These are phyloP conservation scores for Thecophora atra DNA, from an alignment of 2,888 invertebrate genomes.

Conservation along the genomic window DNA sequence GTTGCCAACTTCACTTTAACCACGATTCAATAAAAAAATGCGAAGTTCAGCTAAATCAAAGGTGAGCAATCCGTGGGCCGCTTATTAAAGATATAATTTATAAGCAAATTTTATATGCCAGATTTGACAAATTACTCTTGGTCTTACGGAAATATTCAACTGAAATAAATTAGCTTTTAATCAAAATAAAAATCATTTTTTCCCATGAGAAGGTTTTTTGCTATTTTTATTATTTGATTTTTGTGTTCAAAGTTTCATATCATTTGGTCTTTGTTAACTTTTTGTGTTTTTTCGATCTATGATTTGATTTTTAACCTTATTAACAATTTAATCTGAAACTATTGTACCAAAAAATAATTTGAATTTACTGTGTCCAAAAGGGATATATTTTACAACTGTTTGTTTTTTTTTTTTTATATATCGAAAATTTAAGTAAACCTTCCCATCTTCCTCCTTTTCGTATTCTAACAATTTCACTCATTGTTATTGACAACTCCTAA, in stretches of 20 bases:
- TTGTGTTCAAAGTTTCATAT: constrained; percentile 14
- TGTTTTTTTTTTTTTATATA: background rate
- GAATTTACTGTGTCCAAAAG: constrained; percentile 20
- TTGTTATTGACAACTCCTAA: constrained; percentile 26
- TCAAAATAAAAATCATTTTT: background rate
- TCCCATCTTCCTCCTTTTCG: constrained; percentile 19
- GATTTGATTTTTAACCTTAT: constrained; percentile 3
- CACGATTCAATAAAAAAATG: too few species aligned
- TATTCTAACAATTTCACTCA: constrained; percentile 9
- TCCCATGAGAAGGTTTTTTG: constrained; percentile 33
- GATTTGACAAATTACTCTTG: too few species aligned
- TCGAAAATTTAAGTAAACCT: constrained; percentile 31
- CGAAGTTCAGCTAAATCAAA: too few species aligned
- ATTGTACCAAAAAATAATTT: constrained; percentile 35
- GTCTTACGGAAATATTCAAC: too few species aligned
- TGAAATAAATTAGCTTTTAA: background rate
- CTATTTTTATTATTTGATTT: constrained; percentile 32
- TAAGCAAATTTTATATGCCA: too few species aligned
- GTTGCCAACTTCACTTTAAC: too few species aligned
- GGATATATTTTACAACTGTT: constrained; percentile 11
- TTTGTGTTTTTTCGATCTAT: constrained; percentile 6
- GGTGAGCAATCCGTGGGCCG: too few species aligned
- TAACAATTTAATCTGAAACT: constrained; percentile 19
- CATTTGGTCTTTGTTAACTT: constrained; percentile 27
- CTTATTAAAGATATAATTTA: too few species aligned